These are phyloP conservation scores for Adineta ricciae DNA, from an alignment of 2,888 invertebrate genomes.

Conservation along the genomic window DNA sequence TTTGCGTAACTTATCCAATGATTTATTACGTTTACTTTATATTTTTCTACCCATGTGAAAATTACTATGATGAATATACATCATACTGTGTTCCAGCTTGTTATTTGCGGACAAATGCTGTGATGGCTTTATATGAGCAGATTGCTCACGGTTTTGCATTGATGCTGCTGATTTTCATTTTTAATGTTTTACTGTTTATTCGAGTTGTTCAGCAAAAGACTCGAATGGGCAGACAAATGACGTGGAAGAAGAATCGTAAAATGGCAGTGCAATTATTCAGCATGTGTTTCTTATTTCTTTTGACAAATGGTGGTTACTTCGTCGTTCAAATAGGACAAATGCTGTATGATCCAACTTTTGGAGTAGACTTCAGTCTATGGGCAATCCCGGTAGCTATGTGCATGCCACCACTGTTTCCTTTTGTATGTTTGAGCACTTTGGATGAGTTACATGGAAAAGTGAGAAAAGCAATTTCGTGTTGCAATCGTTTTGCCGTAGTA, in stretches of 20 bases:
- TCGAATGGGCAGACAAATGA: neutral
- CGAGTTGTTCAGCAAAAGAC: neutral
- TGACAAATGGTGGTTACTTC: neutral
- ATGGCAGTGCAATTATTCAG: neutral
- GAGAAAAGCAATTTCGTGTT: no score
- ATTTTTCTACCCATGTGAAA: neutral
- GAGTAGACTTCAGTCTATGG: neutral
- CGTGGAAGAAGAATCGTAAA: neutral
- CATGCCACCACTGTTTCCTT: neutral
- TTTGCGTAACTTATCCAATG: neutral
- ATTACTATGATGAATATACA: neutral
- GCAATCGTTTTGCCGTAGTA: no score
- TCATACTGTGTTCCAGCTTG: neutral
- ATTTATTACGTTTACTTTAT: neutral
- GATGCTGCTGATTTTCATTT: neutral
- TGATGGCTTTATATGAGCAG: neutral
- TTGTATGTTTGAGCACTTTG: neutral
- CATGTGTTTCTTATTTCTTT: neutral
- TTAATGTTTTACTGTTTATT: neutral
- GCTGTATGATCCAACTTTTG: neutral
- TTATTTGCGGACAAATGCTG: neutral
- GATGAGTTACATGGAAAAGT: no score
- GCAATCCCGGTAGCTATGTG: neutral
- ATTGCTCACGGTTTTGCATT: neutral
- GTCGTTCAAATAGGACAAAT: neutral